Percentiles rank a stretch among this genome's conserved stretches.
These are phyloP conservation scores for Scortum barcoo DNA, from an alignment of 2,113 vertebrate genomes.

Conservation along the genomic window DNA sequence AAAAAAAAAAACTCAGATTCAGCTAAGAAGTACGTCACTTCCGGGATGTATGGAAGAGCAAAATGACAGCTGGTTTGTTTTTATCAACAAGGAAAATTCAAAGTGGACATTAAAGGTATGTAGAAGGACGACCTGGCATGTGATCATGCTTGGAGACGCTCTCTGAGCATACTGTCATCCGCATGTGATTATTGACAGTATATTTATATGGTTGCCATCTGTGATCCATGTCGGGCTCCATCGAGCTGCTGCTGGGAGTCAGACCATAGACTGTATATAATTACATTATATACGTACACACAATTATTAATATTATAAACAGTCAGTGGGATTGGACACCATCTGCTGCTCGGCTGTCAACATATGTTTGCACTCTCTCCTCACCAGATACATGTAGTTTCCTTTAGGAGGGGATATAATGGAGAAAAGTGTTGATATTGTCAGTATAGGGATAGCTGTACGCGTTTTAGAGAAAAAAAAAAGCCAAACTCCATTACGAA, in stretches of 20 bases:
- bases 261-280: too few species aligned
- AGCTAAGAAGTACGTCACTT: slow-evolving; percentile 66
- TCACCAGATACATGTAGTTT: neutral
- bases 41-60: slow-evolving; percentile 57
- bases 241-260: slow-evolving; percentile 63
- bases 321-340: slow-evolving; percentile 31
- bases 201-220: slow-evolving; percentile 23
- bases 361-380: neutral
- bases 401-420: neutral
- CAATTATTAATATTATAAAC: too few species aligned
- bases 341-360: slow-evolving; percentile 13
- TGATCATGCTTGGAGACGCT: accelerated
- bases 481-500: slow-evolving; percentile 8
- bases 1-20: slow-evolving; percentile 1
- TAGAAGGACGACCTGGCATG: neutral
- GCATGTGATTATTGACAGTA: neutral
- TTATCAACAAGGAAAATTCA: slow-evolving; percentile 64
- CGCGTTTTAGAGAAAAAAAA: neutral
- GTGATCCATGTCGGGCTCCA: slow-evolving; percentile 38
- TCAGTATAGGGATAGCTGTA: neutral
- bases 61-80: slow-evolving; percentile 78
- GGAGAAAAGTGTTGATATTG: neutral
- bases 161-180: neutral
- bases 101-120: slow-evolving; percentile 67
- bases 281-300: too few species aligned